Base-by-base conservation (phyloP, 2,888 invertebrate species). In the Xanthorhoe spadicearia region DNA sequence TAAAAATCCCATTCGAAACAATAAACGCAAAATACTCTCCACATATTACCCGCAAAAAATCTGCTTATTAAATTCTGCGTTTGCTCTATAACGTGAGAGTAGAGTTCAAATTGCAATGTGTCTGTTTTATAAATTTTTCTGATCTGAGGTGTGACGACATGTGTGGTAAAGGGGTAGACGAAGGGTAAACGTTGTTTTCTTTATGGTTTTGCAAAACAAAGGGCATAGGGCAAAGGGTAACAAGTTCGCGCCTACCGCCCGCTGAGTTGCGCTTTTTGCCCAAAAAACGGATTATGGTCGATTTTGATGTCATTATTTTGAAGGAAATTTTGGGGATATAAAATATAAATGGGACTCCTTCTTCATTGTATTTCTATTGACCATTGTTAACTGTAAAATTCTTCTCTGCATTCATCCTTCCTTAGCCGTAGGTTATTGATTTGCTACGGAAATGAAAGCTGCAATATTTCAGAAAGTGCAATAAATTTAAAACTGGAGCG, bases 161-260 rank as follows among this genome's bases (percentile, higher is more conserved):
- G 86, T 90, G 89, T 78, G 75, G 79, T 74, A 79, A 87, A 87
- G 89, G 90, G 90, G 87, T 89, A 86, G 83, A 80, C 76, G 74
- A 81, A 87, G 88, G 89, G 86, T 84, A 84, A 83, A 82, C 82
- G 84, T 85, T 90, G 89, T 89, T 90, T 89, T 88, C 86, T 88
- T 86, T 88, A 86, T 88, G 83, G 83, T 82, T 81, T 79, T 76
- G 62, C 74, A 77, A 83, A 88, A 83, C 81, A 82, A 82, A 81
- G 80, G 74, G 71, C 75, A 76, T 78, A 83, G 89, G 86, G 84
- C 84, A 88, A 87, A 87, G 89, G 88, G 85, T 83, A 83, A 86
- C 88, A 85, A 85, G 88, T 84, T 84, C 86, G 83, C 87, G 86
- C 88, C 86, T 78, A 77, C 82, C 86, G 74, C 89, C 89, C 83